Conservation (phyloP, 2,888 invertebrate species). For the Ashinkailepas kermadecensis region DNA sequence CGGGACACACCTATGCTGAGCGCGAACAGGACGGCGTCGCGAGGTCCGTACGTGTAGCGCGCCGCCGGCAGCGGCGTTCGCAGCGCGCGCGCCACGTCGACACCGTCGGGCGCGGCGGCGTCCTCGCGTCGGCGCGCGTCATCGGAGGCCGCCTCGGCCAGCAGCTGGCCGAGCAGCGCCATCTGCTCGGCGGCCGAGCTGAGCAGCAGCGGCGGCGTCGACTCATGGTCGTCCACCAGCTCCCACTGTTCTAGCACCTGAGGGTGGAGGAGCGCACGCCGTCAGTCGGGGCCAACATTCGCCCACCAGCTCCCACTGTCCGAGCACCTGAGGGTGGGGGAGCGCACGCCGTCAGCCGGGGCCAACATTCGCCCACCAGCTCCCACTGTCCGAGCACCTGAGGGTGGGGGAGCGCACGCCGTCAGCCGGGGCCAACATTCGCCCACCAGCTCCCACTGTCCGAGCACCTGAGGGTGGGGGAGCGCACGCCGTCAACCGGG, state of each 20-base stretch:
- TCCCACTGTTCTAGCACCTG: background rate
- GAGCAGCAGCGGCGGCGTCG: background rate
- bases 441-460: too few species aligned
- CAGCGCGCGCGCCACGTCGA: background rate
- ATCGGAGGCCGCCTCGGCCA: background rate
- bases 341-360: too few species aligned
- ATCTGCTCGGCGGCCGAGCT: conserved; percentile 1
- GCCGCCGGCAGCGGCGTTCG: conserved; percentile 24
- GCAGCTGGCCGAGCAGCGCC: background rate
- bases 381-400: too few species aligned
- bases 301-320: too few species aligned
- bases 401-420: too few species aligned
- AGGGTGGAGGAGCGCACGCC: too few species aligned
- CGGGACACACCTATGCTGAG: conserved; percentile 45
- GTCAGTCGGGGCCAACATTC: too few species aligned
- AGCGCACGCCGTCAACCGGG: too few species aligned
- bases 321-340: too few species aligned
- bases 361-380: too few species aligned
- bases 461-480: too few species aligned
- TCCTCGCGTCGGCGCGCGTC: background rate
- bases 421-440: too few species aligned
- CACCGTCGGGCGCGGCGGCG: background rate
- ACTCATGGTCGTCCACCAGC: background rate
- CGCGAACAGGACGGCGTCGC: conserved; percentile 26
- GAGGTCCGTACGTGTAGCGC: conserved; percentile 12